Evolutionary conservation across 2,113 vertebrate species (phyloP).

Genomic region (Periophthalmus modestus): DNA sequence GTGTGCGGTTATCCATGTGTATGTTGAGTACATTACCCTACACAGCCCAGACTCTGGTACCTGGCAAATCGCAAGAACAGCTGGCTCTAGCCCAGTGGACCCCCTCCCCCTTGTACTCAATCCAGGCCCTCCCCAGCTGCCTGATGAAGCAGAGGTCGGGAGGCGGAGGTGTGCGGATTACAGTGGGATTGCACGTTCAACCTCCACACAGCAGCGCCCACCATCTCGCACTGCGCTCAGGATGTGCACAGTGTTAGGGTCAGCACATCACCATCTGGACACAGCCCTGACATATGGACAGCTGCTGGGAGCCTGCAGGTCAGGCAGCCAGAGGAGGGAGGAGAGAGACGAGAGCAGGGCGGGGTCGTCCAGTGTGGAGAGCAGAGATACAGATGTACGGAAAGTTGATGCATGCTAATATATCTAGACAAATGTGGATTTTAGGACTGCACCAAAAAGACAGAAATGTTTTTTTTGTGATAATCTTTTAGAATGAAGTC

Average conservation of each 20-base stretch:
- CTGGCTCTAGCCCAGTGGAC: conserved; percentile 68
- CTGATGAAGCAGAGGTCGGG: conserved; percentile 52
- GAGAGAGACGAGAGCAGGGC: neutral
- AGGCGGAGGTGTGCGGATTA: conserved; percentile 77
- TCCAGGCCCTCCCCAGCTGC: conserved; percentile 35
- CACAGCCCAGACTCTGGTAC: conserved; percentile 39
- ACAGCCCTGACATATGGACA: conserved; percentile 76
- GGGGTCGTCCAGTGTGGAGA: conserved; percentile 12
- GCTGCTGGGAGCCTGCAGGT: conserved; percentile 62
- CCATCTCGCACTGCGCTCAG: conserved; percentile 37
- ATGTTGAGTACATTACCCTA: conserved; percentile 35
- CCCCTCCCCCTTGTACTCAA: conserved; percentile 23
- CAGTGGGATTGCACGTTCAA: conserved; percentile 61
- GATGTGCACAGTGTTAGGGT: conserved; percentile 67
- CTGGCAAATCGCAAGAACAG: conserved; percentile 70
- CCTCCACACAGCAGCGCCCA: conserved; percentile 32
- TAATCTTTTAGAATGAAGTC: too few relatives aligned
- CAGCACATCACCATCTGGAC: conserved; percentile 77
- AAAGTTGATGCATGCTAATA: neutral
- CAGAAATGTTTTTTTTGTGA: neutral
- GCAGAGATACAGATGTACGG: neutral
- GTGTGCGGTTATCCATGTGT: conserved; percentile 32
- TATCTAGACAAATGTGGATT: neutral
- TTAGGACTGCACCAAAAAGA: neutral
- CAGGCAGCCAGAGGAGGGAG: conserved; percentile 25